Conservation (phyloP, 2,797 vertebrate species). For the Taeniopygia guttata region DNA sequence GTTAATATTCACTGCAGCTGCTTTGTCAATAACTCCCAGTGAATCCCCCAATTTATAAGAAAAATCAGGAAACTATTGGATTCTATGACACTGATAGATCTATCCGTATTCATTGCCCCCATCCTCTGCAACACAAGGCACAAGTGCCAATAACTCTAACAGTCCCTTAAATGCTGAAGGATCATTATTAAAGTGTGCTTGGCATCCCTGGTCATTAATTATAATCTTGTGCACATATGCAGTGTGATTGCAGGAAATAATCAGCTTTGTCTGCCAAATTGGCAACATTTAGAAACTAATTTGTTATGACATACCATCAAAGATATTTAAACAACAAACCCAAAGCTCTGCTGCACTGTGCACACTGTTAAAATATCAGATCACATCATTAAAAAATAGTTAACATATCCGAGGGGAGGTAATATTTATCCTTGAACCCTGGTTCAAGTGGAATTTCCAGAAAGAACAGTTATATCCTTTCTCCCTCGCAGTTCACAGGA, state of each 20-base stretch:
- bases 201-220: constrained; percentile 95
- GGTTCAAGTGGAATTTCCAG: constrained; percentile 62
- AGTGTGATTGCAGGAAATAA: constrained; percentile 92
- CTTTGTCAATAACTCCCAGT: constrained; percentile 76
- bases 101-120: constrained; percentile 81
- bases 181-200: constrained; percentile 96
- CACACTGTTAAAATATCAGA: constrained; percentile 78
- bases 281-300: constrained; percentile 93
- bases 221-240: constrained; percentile 96
- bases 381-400: constrained; percentile 79
- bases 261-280: constrained; percentile 92
- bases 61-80: constrained; percentile 75
- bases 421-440: constrained; percentile 71
- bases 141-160: constrained; percentile 87
- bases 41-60: constrained; percentile 74
- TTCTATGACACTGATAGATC: constrained; percentile 76
- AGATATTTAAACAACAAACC: constrained; percentile 84
- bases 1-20: constrained; percentile 75
- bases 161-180: constrained; percentile 87
- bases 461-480: constrained; percentile 16
- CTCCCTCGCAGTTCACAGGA: not conserved
- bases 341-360: constrained; percentile 67
- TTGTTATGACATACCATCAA: constrained; percentile 90
- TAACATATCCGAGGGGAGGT: constrained; percentile 72
- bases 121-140: constrained; percentile 82